Percentiles rank a stretch among this genome's conserved stretches.
Evolutionary conservation across 2,113 vertebrate species (phyloP).

Genomic region (Gymnogyps californianus): DNA sequence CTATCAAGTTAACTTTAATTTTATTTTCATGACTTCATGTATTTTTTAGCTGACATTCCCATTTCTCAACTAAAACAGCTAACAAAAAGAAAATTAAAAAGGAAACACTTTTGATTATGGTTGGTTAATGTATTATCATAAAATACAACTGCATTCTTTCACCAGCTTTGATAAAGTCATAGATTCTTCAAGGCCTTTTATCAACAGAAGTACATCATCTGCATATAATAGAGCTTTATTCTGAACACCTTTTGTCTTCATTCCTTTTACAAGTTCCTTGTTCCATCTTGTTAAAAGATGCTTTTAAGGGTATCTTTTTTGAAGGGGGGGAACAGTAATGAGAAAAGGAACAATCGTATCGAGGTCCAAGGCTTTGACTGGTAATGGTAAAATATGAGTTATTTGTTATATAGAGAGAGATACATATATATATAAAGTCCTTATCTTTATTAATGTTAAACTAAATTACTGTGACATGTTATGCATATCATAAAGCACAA

Average conservation of each 20-base stretch:
- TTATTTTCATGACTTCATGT: neutral
- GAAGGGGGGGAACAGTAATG: neutral
- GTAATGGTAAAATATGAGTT: neutral
- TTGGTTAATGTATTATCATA: neutral
- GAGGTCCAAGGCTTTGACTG: neutral
- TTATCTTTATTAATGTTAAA: neutral
- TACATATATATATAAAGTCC: neutral
- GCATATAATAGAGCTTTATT: neutral
- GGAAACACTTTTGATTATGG: neutral
- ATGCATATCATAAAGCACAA: neutral
- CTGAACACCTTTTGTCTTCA: neutral
- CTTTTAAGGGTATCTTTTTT: neutral
- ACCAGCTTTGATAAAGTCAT: neutral
- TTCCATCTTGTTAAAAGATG: neutral
- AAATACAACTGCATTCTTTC: neutral
- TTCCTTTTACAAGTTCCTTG: neutral
- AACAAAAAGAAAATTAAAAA: neutral
- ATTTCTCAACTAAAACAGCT: neutral
- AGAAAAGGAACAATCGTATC: neutral
- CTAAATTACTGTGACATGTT: neutral
- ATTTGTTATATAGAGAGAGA: neutral
- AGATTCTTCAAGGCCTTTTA: neutral
- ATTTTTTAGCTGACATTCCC: neutral
- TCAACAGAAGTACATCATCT: neutral
- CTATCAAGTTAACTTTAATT: neutral